Evolutionary conservation across 2,113 vertebrate species (phyloP).

Genomic region (Petromus typicus): DNA sequence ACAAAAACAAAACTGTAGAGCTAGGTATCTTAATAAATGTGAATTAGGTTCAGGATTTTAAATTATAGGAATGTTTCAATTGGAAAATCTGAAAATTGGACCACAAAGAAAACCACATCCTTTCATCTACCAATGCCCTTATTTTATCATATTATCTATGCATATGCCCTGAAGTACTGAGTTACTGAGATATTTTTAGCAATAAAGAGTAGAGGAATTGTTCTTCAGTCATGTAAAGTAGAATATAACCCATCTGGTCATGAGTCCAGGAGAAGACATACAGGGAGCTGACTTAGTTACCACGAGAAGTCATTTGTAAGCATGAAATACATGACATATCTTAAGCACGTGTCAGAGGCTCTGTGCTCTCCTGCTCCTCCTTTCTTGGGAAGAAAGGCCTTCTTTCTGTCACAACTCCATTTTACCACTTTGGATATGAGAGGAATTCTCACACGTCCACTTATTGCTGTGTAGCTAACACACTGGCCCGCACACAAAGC

Average conservation of each 20-base stretch:
- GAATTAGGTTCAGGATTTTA: constrained; percentile 62
- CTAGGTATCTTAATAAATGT: neutral
- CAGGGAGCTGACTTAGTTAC: constrained; percentile 19
- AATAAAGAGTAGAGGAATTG: constrained; percentile 52
- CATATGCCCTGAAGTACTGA: constrained; percentile 61
- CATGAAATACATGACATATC: constrained; percentile 4
- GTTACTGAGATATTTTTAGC: constrained; percentile 50
- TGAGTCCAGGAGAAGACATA: constrained; percentile 22
- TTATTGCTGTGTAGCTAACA: constrained; percentile 51
- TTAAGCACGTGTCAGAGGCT: neutral
- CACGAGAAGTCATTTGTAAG: constrained; percentile 20
- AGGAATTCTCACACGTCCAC: constrained; percentile 40
- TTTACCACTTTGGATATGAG: neutral
- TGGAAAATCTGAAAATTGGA: constrained; percentile 70
- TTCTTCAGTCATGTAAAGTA: constrained; percentile 52
- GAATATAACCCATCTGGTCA: constrained; percentile 60
- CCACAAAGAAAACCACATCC: constrained; percentile 60
- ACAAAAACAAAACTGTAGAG: neutral
- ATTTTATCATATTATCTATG: constrained; percentile 73
- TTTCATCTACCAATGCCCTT: constrained; percentile 69
- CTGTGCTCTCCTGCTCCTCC: neutral
- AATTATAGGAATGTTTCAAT: constrained; percentile 47
- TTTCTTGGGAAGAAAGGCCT: constrained; percentile 21
- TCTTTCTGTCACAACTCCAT: neutral
- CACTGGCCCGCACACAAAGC: neutral